Evolutionary conservation across 2,797 vertebrate species (phyloP), one percentile per base, ranked within the genome.

Genomic region (Chelidonichthys spinosus): DNA sequence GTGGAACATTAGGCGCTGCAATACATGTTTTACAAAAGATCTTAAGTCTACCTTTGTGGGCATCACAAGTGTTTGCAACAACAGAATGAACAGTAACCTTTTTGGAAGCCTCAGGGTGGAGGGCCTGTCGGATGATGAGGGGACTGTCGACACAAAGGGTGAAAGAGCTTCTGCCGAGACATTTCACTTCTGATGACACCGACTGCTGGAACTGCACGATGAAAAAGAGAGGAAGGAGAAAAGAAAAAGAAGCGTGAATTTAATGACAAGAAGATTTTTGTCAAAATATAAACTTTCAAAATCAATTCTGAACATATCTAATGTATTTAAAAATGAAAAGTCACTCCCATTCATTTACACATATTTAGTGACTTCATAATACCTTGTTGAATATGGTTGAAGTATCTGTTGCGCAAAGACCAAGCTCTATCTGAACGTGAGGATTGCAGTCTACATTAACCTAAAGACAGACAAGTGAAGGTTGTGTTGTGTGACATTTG

Each of bases 81-180:
- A 17, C 33, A 1, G 40, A 13, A 13, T 15, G 50, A 37, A 17
- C 1, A 0, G 11, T 56, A 92, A 98, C 97, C 97, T 99, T 99
- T 90, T 97, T 98, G 81, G 97, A 98, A 42, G 97, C 95, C 86
- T 99, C 97, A 0, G 98, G 97, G 81, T 99, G 98, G 69, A 99
- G 95, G 58, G 95, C 97, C 89, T 99, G 98, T 72, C 97, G 95
- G 73, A 99, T 91, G 83, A 99, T 82, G 43, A 96, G 93, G 59
- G 97, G 96, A 77, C 96, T 95, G 92, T 97, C 94, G 7, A 97
- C 96, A 84, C 97, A 97, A 66, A 99, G 95, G 0, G 94, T 95
- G 84, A 95, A 98, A 2, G 96, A 95, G 88, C 81, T 97, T 80
- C 95, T 95, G 80, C 96, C 96, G 61, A 98, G 91, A 67, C 93